These are phyloP conservation scores for Platyrinchus mystaceus DNA, from an alignment of 2,797 vertebrate species.

Conservation along the genomic window DNA sequence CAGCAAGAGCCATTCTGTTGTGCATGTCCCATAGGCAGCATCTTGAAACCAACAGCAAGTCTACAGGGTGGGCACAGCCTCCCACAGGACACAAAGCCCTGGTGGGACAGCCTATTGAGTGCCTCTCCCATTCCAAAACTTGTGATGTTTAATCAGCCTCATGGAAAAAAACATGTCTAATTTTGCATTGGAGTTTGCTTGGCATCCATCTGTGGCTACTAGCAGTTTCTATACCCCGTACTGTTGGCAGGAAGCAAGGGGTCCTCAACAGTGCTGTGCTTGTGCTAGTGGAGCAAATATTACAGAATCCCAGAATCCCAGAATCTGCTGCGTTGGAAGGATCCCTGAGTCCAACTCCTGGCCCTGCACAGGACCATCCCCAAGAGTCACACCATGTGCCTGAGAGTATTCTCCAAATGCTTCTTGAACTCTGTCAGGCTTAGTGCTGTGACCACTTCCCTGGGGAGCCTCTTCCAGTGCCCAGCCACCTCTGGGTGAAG, in stretches of 20 bases:
- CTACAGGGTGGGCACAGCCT: background rate
- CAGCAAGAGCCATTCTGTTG: background rate
- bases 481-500: background rate
- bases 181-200: background rate
- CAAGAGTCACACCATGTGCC: background rate
- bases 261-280: background rate
- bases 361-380: background rate
- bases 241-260: background rate
- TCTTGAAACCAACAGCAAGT: background rate
- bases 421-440: background rate
- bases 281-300: background rate
- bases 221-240: background rate
- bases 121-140: background rate
- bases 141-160: background rate
- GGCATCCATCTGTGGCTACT: background rate
- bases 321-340: background rate
- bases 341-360: background rate
- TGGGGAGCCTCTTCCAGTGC: background rate
- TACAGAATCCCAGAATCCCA: background rate
- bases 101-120: fast-evolving
- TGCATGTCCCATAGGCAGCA: fast-evolving
- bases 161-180: background rate
- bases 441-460: background rate
- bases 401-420: background rate
- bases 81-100: background rate